phyloP scores from a whole-genome alignment of 2,113 vertebrate species.

The Herpetotheres cachinnans region DNA sequence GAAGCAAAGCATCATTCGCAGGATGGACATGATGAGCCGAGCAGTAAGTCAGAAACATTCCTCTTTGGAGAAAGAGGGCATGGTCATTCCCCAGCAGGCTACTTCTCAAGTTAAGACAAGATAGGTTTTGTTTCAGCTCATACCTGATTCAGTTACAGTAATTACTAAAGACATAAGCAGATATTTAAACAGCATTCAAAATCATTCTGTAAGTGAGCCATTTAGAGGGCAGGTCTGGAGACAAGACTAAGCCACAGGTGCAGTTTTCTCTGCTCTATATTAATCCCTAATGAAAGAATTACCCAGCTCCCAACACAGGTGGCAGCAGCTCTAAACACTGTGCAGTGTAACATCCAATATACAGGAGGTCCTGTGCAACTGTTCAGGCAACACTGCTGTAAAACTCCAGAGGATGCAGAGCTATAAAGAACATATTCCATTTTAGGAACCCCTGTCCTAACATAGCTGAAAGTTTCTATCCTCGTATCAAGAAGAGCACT shows the following conservation, averaged over 20 bases:
- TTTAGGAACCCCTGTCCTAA: background rate
- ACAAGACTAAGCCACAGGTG: background rate
- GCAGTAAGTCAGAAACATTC: background rate
- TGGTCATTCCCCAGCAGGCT: background rate
- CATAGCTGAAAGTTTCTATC: background rate
- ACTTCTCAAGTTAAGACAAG: background rate
- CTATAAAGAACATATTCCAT: background rate
- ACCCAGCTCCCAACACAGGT: background rate
- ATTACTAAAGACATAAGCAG: background rate
- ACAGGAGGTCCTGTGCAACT: background rate
- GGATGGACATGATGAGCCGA: background rate
- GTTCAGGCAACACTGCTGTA: background rate
- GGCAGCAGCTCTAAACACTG: background rate
- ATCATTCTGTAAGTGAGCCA: background rate
- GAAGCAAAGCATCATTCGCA: background rate
- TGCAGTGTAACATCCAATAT: background rate
- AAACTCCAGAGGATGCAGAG: background rate
- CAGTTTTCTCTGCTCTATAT: background rate
- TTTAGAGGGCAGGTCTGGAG: background rate
- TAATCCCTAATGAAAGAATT: background rate
- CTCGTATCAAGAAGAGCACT: background rate
- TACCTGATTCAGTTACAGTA: background rate
- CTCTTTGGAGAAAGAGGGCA: background rate
- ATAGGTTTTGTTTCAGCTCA: background rate
- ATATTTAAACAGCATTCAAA: background rate